phyloP scores from a whole-genome alignment of 2,113 vertebrate genomes.

The Mus pahari region DNA sequence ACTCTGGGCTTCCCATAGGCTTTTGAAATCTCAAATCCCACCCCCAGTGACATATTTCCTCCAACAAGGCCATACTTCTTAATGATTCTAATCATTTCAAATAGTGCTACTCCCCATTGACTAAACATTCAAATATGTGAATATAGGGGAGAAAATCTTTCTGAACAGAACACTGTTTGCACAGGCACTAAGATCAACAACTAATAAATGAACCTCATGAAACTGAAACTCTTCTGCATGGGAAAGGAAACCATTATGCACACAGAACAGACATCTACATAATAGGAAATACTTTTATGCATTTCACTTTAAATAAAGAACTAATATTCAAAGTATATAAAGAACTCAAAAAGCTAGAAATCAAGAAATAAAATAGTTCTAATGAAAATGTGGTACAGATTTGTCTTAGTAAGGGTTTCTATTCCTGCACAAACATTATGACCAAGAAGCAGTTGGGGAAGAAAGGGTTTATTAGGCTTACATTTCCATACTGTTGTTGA shows the following conservation, averaged over 20 bases:
- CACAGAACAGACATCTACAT: not conserved
- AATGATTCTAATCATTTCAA: no score
- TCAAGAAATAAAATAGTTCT: not conserved
- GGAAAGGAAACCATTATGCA: not conserved
- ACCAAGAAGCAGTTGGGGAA: no score
- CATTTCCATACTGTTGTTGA: no score
- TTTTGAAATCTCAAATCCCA: no score
- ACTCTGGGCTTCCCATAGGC: no score
- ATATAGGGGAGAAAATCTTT: not conserved
- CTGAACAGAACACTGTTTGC: not conserved
- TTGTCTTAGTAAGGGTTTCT: no score
- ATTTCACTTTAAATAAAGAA: not conserved
- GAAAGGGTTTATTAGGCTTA: no score
- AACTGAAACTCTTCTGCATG: not conserved
- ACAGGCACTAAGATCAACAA: not conserved
- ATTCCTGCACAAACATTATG: no score
- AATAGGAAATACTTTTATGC: not conserved
- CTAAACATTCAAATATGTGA: no score
- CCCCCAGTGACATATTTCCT: no score
- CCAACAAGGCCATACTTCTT: no score
- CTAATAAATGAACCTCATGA: not conserved
- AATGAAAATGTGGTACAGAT: not conserved
- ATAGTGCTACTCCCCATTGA: no score
- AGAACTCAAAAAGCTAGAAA: not conserved
- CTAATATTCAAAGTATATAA: not conserved